Conservation (phyloP, 2,113 vertebrate species). For the Mus pahari region DNA sequence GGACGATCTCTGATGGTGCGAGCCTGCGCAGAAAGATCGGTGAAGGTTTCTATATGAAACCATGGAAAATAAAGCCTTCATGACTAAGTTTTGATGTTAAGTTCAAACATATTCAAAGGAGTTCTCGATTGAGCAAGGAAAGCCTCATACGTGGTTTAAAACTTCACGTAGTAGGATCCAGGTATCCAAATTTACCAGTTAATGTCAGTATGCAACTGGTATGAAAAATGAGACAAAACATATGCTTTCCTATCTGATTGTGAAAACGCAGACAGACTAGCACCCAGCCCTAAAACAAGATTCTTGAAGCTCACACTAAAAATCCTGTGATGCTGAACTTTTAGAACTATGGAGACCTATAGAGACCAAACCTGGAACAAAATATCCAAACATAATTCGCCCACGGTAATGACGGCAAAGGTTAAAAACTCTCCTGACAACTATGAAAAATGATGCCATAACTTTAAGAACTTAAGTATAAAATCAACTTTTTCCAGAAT, state of each 20-base stretch:
- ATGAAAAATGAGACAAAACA: background rate
- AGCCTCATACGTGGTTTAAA: background rate
- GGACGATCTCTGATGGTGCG: background rate
- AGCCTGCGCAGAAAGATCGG: background rate
- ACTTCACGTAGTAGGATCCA: background rate
- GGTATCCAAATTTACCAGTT: background rate
- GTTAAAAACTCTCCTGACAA: background rate
- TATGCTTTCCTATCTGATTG: background rate
- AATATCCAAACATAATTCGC: background rate
- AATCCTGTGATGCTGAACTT: background rate
- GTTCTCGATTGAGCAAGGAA: background rate
- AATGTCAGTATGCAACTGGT: background rate
- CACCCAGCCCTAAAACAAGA: background rate
- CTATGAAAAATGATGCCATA: background rate
- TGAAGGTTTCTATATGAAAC: background rate
- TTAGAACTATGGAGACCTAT: background rate
- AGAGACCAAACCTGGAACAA: background rate
- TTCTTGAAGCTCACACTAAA: background rate
- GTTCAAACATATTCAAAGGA: constrained; percentile 1
- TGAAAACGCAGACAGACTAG: background rate
- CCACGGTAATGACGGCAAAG: background rate
- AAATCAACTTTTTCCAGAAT: background rate
- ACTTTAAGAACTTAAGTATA: constrained; percentile 42
- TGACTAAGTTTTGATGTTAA: constrained; percentile 19
- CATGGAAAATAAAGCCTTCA: background rate